Conservation (phyloP, 2,113 vertebrate genomes). For the Sander lucioperca region DNA sequence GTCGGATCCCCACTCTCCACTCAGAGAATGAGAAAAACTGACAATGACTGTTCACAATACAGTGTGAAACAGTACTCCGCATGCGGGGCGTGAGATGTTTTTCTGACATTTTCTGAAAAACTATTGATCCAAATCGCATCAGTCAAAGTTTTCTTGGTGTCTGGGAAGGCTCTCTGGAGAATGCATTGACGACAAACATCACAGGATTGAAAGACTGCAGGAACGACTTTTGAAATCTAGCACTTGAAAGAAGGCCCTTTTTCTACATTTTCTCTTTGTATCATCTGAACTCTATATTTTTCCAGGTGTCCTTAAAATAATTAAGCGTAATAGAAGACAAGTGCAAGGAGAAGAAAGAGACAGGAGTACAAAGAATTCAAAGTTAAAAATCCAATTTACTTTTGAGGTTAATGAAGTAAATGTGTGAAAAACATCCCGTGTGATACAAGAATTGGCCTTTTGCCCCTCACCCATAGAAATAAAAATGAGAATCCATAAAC, state of each 20-base stretch:
- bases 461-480: not conserved
- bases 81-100: conserved; percentile 49
- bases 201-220: conserved; percentile 29
- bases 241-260: conserved; percentile 40
- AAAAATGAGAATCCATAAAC: conserved; percentile 4
- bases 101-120: conserved; percentile 70
- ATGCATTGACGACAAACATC: conserved; percentile 58
- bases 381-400: conserved; percentile 33
- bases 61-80: conserved; percentile 1
- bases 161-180: conserved; percentile 62
- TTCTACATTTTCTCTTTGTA: conserved; percentile 32
- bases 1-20: not conserved
- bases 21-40: conserved; percentile 25
- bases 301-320: conserved; percentile 44
- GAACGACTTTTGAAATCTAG: conserved; percentile 41
- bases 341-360: conserved; percentile 21
- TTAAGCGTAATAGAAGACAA: conserved; percentile 18
- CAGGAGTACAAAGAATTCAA: not conserved
- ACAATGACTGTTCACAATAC: conserved; percentile 33
- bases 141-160: conserved; percentile 64
- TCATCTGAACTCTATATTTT: conserved; percentile 31
- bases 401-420: conserved; percentile 50
- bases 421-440: conserved; percentile 10
- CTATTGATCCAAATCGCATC: conserved; percentile 74
- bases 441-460: conserved; percentile 46